A percentile compares a stretch with the other conserved stretches of the same genome.
Conservation (phyloP, 2,113 vertebrate genomes). For the Platysteira castanea region DNA sequence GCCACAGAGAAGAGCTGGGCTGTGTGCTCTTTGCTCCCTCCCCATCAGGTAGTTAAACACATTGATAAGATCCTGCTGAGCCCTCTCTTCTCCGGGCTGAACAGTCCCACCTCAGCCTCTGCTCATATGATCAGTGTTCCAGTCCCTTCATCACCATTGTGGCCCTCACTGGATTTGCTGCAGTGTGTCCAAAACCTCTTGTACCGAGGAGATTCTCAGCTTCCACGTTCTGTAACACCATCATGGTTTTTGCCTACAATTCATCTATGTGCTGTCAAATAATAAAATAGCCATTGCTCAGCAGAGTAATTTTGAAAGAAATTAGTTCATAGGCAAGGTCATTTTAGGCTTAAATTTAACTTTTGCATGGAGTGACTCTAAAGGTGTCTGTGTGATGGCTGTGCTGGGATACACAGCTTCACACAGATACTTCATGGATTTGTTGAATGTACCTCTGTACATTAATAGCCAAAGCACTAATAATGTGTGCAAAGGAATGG, state of each 20-base stretch:
- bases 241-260: not conserved
- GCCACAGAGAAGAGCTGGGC: not conserved
- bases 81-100: not conserved
- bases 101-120: not conserved
- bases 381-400: not conserved
- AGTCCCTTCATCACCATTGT: not conserved
- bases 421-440: not conserved
- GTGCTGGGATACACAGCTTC: not conserved
- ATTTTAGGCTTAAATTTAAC: not conserved
- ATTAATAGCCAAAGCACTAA: not conserved
- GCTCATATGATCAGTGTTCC: rapidly evolving
- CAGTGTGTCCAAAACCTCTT: not conserved
- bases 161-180: not conserved
- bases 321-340: not conserved
- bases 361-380: not conserved
- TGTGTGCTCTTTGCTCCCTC: not conserved
- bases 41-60: not conserved
- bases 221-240: not conserved
- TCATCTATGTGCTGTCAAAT: not conserved
- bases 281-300: not conserved
- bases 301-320: not conserved
- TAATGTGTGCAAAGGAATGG: not conserved
- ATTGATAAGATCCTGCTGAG: rapidly evolving
- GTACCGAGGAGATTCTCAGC: not conserved
- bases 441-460: not conserved